A percentile compares a stretch with the other conserved stretches of the same genome.
These are phyloP conservation scores for fruit fly (Drosophila melanogaster) DNA, from an alignment of 1,140 invertebrate genomes.

Conservation along the genomic window DNA sequence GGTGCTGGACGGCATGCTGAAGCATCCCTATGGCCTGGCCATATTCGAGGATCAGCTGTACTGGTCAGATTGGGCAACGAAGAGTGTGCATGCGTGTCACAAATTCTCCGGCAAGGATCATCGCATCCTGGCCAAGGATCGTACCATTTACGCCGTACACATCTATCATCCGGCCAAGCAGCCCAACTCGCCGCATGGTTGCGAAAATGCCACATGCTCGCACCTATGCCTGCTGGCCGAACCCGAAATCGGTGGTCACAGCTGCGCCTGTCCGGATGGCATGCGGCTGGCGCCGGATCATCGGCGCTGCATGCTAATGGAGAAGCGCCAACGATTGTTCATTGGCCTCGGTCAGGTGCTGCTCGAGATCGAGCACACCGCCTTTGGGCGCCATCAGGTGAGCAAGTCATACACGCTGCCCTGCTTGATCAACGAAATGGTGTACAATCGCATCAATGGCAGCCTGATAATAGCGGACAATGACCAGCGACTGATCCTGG, in stretches of 20 bases:
- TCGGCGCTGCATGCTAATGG: constrained; percentile 85
- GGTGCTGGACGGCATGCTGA: constrained; percentile 86
- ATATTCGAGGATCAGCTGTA: constrained; percentile 95
- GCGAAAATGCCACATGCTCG: constrained; percentile 88
- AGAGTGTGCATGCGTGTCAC: constrained; percentile 88
- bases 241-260: constrained; percentile 85
- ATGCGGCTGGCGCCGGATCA: constrained; percentile 86
- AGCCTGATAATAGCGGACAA: constrained; percentile 86
- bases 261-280: constrained; percentile 92
- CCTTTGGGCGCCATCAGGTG: constrained; percentile 85
- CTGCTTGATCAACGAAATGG: constrained; percentile 83
- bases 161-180: constrained; percentile 89
- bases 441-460: constrained; percentile 84
- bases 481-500: constrained; percentile 83
- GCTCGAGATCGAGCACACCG: constrained; percentile 85
- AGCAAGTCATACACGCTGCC: constrained; percentile 73
- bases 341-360: constrained; percentile 82
- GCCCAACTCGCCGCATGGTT: constrained; percentile 88
- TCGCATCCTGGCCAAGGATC: constrained; percentile 85
- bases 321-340: constrained; percentile 84
- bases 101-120: constrained; percentile 89
- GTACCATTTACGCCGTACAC: constrained; percentile 87
- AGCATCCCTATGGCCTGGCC: constrained; percentile 92
- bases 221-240: constrained; percentile 92
- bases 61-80: constrained; percentile 92